Evolutionary conservation across 2,888 invertebrate genomes (phyloP).

Genomic region (Apamea monoglypha): DNA sequence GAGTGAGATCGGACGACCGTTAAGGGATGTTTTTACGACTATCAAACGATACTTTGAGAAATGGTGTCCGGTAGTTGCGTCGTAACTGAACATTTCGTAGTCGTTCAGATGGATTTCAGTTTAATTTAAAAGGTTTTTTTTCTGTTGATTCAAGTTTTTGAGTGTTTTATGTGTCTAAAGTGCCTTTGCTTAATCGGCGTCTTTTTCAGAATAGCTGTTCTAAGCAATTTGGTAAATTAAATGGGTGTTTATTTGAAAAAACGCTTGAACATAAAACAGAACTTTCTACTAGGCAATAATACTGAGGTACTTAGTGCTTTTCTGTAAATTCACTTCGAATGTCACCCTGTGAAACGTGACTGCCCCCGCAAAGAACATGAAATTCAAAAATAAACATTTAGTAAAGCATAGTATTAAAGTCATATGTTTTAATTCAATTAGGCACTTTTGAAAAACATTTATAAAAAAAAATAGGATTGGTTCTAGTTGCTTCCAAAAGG

Average conservation of each 20-base stretch:
- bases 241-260: conserved; percentile 36
- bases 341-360: neutral
- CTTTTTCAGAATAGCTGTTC: conserved; percentile 28
- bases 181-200: conserved; percentile 38
- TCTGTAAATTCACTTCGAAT: neutral
- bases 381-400: neutral
- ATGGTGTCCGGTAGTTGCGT: conserved; percentile 85
- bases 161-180: conserved; percentile 51
- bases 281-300: neutral
- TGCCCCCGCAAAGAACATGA: neutral
- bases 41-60: conserved; percentile 89
- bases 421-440: neutral
- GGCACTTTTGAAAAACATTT: too few relatives aligned
- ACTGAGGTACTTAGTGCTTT: neutral
- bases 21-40: conserved; percentile 90
- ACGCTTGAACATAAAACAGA: neutral
- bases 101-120: conserved; percentile 69
- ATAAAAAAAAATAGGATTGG: too few relatives aligned
- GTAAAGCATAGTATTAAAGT: neutral
- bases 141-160: conserved; percentile 53
- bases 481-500: too few relatives aligned
- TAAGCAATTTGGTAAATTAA: conserved; percentile 52
- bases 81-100: conserved; percentile 79
- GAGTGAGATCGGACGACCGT: conserved; percentile 86
- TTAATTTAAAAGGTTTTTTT: conserved; percentile 71